Evolutionary conservation across 2,113 vertebrate species (phyloP).

Genomic region (Xiphophorus hellerii): DNA sequence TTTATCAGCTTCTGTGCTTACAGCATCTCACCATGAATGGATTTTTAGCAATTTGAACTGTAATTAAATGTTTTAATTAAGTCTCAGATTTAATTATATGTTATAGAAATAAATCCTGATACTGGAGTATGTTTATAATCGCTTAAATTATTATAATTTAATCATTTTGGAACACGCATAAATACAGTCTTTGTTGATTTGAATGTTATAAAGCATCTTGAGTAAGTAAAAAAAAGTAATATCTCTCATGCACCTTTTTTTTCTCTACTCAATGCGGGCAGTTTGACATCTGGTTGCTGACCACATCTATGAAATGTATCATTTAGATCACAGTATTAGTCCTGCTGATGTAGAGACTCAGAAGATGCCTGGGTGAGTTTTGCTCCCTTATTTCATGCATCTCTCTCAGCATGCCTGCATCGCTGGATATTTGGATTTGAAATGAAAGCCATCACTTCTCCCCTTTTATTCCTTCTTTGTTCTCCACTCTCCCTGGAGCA

Average conservation of each 20-base stretch:
- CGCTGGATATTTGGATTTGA: slow-evolving; percentile 3
- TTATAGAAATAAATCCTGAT: not conserved
- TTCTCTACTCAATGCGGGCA: not conserved
- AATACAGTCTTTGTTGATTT: no score
- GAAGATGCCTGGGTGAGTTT: slow-evolving; percentile 11
- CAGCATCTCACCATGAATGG: no score
- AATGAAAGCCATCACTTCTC: slow-evolving; percentile 11
- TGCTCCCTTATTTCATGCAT: slow-evolving; percentile 1
- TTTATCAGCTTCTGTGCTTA: no score
- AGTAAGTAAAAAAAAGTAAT: not conserved
- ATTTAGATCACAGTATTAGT: not conserved
- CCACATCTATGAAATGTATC: not conserved
- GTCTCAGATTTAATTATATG: not conserved
- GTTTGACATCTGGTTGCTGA: slow-evolving; percentile 19
- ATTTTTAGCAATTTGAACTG: not conserved
- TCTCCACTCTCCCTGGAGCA: slow-evolving; percentile 19
- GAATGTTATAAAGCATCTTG: no score
- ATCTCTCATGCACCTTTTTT: not conserved
- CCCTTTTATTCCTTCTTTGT: slow-evolving; percentile 4
- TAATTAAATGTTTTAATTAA: not conserved
- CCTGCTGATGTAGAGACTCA: not conserved
- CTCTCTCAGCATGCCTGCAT: not conserved
- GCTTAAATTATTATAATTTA: not conserved
- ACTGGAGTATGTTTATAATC: not conserved
- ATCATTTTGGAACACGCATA: no score